These are phyloP conservation scores for Dusona sp. DNA, from an alignment of 2,888 invertebrate genomes.

Conservation along the genomic window DNA sequence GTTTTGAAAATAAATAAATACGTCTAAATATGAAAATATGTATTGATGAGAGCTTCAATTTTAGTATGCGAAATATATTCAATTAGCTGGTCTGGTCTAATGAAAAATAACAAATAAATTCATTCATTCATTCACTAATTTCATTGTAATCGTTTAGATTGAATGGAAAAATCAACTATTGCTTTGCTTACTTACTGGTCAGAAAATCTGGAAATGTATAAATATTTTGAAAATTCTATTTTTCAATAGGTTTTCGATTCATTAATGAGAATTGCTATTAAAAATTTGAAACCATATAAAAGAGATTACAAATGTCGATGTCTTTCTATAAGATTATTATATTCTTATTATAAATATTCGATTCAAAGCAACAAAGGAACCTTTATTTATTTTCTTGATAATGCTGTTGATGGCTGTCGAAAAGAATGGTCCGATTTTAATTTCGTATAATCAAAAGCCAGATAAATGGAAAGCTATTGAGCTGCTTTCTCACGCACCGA, in stretches of 20 bases:
- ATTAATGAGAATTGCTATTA: not conserved
- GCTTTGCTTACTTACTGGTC: not conserved
- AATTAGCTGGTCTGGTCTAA: no score
- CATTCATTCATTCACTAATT: no score
- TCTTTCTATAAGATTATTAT: not conserved
- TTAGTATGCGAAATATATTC: no score
- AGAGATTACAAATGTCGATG: not conserved
- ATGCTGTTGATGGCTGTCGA: not conserved
- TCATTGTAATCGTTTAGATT: no score
- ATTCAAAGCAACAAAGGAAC: not conserved
- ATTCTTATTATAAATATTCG: not conserved
- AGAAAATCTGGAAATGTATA: not conserved
- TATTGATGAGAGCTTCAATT: no score
- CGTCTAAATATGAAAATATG: no score
- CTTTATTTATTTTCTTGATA: not conserved
- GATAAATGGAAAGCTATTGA: not conserved
- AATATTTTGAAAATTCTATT: not conserved
- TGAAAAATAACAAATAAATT: no score
- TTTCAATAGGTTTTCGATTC: not conserved
- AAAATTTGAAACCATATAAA: not conserved
- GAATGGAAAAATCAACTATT: not conserved
- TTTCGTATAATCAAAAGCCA: not conserved
- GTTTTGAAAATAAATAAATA: no score
- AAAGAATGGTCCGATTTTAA: not conserved
- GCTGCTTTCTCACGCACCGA: conserved; percentile 25